Evolutionary conservation across 2,888 invertebrate genomes (phyloP), one percentile per base, ranked within the genome.

Genomic region (Pachymerium ferrugineum): DNA sequence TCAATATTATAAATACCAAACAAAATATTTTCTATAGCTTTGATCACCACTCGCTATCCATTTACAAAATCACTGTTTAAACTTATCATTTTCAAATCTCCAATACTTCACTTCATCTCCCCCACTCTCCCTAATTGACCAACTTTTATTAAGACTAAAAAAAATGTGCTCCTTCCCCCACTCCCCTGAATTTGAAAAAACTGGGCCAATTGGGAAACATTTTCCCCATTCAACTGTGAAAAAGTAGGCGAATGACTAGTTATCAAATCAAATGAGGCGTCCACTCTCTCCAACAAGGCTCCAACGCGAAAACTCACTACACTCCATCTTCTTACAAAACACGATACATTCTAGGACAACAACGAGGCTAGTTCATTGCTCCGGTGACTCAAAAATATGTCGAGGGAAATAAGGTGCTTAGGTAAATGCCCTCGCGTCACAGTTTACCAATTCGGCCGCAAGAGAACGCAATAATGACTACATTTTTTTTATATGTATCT

Each of bases 381-480:
- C 62, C 28, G 62, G n/a, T 28, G 25, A 62, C 62, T 38, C n/a
- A 62, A 54, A 62, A 62, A 10, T 62, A 25, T 62, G 62, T 62
- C 62, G 62, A 62, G 62, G 28, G 62, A 62, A 62, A 62, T 62
- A 62, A 62, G 62, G 62, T 62, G 62, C 12, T 14, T 62, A 62
- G 62, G 62, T 62, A 62, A 62, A 62, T 62, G 62, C 62, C 62
- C 62, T 62, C 62, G 1, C 28, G 62, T 62, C 25, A 62, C 62
- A 62, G 62, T 62, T 62, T 62, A 62, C 62, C 62, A 62, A 62
- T 28, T 62, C 62, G 62, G 62, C 62, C 62, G 62, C 62, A 28
- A 62, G 62, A 62, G 62, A n/a, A n/a, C 62, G 12, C 62, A 0
- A 10, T 25, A 1, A 25, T 62, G 28, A 28, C 25, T 25, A 25